Base-by-base conservation (phyloP, 2,113 vertebrate species). In the Calidris pugnax region DNA sequence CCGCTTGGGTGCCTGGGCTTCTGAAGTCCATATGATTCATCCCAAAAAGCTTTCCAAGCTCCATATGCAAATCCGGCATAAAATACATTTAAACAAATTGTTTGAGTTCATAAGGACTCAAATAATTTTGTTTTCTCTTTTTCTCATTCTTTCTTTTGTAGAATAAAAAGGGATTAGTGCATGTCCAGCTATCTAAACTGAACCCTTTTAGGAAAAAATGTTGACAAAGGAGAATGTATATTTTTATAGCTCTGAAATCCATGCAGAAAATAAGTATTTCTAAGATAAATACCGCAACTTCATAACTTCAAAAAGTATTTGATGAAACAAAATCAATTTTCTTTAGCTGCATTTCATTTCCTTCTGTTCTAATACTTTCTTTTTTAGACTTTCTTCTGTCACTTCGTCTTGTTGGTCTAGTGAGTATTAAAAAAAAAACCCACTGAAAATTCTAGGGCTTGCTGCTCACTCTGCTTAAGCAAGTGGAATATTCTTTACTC, bases 231-330 rank as follows among this genome's bases (percentile, higher is more conserved):
- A 50, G 66, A 85, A 95, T 80, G 32, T 56, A 20, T 91, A 93
- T 83, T 92, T 90, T 69, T 72, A 79, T 48, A 89, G 57, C 67
- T 87, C 94, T 89, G 76, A 92, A 97, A 95, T 94, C 87, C 93
- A 95, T 96, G 94, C 90, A 97, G 96, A 97, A 94, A 93, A 95
- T 80, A 94, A 94, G 74, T 74, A 79, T 67, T 94, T 77, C 92
- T 87, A 85, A 84, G 85, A 93, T 92, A 95, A 95, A 88, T 91
- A 94, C 95, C 12, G 12, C 94, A 94, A 91, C 94, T 97, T 95
- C 89, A 30, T 96, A 95, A 97, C 97, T 97, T 94, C 95, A 97
- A 85, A 94, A 96, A 92, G 90, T 95, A 95, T 92, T 97, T 95
- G 96, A 97, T 97, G 93, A 96, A 86, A 93, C 88, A 90, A 92